These are phyloP conservation scores for Xenentodon cancila DNA, from an alignment of 2,797 vertebrate genomes.

Conservation along the genomic window DNA sequence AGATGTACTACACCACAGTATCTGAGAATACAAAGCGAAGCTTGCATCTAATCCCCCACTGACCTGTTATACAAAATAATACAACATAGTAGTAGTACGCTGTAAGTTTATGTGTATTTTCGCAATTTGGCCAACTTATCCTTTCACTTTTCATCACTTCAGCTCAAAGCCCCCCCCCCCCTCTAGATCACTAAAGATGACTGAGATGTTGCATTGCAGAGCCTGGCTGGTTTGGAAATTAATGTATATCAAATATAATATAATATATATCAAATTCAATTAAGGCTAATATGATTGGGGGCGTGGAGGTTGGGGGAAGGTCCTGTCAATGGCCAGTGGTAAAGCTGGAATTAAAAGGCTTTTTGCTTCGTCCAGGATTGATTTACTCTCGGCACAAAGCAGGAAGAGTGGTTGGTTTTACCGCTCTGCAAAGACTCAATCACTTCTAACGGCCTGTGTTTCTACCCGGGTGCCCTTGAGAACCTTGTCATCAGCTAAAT, in stretches of 20 bases:
- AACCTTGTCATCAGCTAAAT: slow-evolving; percentile 18
- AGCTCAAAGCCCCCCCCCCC: background rate
- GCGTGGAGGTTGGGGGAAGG: background rate
- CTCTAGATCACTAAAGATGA: slow-evolving; percentile 6
- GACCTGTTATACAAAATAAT: slow-evolving; percentile 6
- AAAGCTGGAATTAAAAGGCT: slow-evolving; percentile 50
- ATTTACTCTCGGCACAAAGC: slow-evolving; percentile 36
- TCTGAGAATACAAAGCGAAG: slow-evolving; percentile 54
- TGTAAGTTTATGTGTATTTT: background rate
- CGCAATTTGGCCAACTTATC: background rate
- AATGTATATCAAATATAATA: no score
- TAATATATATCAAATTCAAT: slow-evolving; percentile 52
- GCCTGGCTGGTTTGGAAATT: slow-evolving; percentile 35
- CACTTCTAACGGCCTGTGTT: background rate
- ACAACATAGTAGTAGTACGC: background rate
- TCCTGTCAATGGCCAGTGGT: slow-evolving; percentile 48
- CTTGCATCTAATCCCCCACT: slow-evolving; percentile 30
- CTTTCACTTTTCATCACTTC: background rate
- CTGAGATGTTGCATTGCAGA: slow-evolving; percentile 32
- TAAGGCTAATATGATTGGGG: slow-evolving; percentile 59
- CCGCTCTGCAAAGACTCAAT: slow-evolving; percentile 15
- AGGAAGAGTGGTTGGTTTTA: slow-evolving; percentile 13
- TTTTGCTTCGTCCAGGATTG: slow-evolving; percentile 44
- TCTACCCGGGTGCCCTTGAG: slow-evolving; percentile 31
- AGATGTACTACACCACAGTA: slow-evolving; percentile 50